Base-by-base conservation (phyloP, 2,113 vertebrate genomes). In the Salvelinus sp. region DNA sequence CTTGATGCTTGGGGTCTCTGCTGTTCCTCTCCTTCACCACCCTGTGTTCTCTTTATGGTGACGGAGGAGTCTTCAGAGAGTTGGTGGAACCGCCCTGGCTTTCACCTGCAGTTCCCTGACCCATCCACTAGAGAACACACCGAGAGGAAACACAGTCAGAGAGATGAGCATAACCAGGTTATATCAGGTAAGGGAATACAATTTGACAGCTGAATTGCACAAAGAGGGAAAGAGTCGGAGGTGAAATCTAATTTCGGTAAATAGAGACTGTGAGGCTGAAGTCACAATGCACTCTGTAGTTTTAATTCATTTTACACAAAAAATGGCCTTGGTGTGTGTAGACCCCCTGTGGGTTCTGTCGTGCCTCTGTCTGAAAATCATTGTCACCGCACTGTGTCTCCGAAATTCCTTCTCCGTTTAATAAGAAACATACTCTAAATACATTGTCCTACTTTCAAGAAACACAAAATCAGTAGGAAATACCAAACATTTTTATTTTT, bases 31-130 rank as follows among this genome's bases (percentile, higher is more conserved):
- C 14, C 58, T 62, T 62, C 58, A 7, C 58, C 58, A 7, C n/a
- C n/a, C 6, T 10, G n/a, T 6, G 18, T 7, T 10, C 60, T 62
- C 22, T 12, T 13, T 25, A 90, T n/a, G 92, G 88, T 69, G 86
- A 90, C 1, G 86, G 80, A 60, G 91, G 88, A 22, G 88, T 87
- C 91, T 93, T 93, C 79, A 91, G 87, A 83, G 90, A 92, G 57
- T 86, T 88, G 82, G 89, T 92, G 74, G 89, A 92, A 79, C 89
- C 91, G 68, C 86, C 90, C 79, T 92, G 83, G 72, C 89, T 93
- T 76, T 85, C 91, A 27, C 72, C 85, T 9, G 86, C 62, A 57
- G 87, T 64, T 85, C 79, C 73, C 83, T 86, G 90, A 76, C 87
- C 86, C 76, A 86, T 81, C 89, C 92, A 91, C 86, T 88, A 70